Evolutionary conservation across 1,140 invertebrate genomes (phyloP).

Genomic region (Choristoneura fumiferana): DNA sequence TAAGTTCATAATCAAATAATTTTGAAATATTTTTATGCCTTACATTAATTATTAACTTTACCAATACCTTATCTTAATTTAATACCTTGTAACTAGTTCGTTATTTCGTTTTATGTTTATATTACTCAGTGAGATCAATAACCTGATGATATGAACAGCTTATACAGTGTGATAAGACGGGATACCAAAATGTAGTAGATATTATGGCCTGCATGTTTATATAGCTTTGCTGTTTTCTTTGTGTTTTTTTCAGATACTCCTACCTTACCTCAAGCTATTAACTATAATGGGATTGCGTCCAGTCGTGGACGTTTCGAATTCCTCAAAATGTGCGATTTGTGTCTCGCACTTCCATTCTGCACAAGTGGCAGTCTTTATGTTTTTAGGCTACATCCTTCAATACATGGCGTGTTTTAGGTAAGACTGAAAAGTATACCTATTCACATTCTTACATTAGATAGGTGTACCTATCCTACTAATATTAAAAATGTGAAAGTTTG

Average conservation of each 20-base stretch:
- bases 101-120: slow-evolving; percentile 7
- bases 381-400: slow-evolving; percentile 86
- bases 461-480: too few relatives aligned
- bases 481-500: too few relatives aligned
- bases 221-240: neutral
- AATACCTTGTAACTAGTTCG: neutral
- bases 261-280: slow-evolving; percentile 85
- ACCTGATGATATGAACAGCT: too few relatives aligned
- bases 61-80: too few relatives aligned
- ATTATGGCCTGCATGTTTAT: too few relatives aligned
- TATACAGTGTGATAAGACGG: too few relatives aligned
- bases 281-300: slow-evolving; percentile 87
- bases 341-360: slow-evolving; percentile 84
- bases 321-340: slow-evolving; percentile 78
- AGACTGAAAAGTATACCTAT: slow-evolving; percentile 20
- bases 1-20: slow-evolving; percentile 39
- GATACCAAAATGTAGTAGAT: too few relatives aligned
- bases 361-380: slow-evolving; percentile 82
- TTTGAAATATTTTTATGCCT: slow-evolving; percentile 15
- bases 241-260: slow-evolving; percentile 80
- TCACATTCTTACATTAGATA: too few relatives aligned
- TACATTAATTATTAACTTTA: too few relatives aligned
- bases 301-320: slow-evolving; percentile 80
- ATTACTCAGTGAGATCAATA: neutral
- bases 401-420: slow-evolving; percentile 88